Evolutionary conservation across 2,113 vertebrate genomes (phyloP).

Genomic region (Rhynchomys soricoides): DNA sequence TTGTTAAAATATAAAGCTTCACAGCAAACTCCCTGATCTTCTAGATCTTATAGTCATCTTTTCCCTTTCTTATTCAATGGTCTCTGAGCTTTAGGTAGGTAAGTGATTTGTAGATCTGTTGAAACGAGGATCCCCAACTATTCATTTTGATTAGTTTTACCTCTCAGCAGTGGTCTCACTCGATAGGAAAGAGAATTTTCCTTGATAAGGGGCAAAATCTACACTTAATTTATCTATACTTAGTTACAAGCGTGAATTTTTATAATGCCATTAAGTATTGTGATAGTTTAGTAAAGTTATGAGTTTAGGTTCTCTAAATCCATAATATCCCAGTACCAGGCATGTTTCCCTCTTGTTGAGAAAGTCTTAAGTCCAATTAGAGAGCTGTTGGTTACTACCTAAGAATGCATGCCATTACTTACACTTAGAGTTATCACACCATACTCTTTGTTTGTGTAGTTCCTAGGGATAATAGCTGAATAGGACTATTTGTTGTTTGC

Average conservation of each 20-base stretch:
- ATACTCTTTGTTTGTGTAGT: not conserved
- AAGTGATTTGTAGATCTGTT: not conserved
- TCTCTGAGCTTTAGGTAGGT: not conserved
- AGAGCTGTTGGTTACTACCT: not conserved
- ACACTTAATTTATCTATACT: not conserved
- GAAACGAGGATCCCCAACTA: too few species aligned
- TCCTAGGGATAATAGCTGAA: not conserved
- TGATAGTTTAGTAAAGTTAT: not conserved
- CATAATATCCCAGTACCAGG: not conserved
- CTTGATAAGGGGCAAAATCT: not conserved
- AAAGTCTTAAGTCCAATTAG: not conserved
- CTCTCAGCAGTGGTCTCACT: not conserved
- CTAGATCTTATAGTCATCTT: not conserved
- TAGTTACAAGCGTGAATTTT: not conserved
- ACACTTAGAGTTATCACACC: not conserved
- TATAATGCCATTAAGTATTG: not conserved
- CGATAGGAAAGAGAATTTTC: not conserved
- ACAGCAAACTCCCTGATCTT: not conserved
- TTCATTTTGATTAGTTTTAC: not conserved
- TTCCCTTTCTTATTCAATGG: not conserved
- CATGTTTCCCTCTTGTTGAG: not conserved
- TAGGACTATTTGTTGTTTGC: not conserved
- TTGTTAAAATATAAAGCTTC: not conserved
- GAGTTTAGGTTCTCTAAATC: not conserved
- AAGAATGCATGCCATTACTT: not conserved